Conservation (phyloP, 2,888 invertebrate species). For the Shargacucullia verbasci region DNA sequence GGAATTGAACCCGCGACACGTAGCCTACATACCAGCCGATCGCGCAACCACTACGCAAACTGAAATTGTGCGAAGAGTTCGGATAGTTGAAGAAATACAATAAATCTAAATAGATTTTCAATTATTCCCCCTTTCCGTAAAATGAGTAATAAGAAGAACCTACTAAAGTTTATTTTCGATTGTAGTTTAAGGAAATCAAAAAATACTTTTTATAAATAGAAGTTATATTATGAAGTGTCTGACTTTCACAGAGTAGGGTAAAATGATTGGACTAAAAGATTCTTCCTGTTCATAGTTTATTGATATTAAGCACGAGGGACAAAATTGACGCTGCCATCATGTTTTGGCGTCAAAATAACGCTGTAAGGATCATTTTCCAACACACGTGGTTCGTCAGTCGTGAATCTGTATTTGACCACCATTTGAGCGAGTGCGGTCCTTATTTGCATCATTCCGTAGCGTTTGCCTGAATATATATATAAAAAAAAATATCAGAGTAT, state of each 20-base stretch:
- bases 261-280: too few relatives aligned
- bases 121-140: background rate
- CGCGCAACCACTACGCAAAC: background rate
- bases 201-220: too few relatives aligned
- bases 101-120: background rate
- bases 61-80: background rate
- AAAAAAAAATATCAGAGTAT: too few relatives aligned
- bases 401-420: constrained; percentile 66
- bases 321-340: constrained; percentile 71
- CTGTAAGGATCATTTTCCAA: constrained; percentile 69
- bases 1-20: too few relatives aligned
- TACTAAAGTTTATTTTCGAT: too few relatives aligned
- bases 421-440: constrained; percentile 76
- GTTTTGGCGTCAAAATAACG: constrained; percentile 66
- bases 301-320: constrained; percentile 55
- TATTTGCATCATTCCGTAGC: constrained; percentile 79
- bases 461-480: constrained; percentile 70
- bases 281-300: background rate
- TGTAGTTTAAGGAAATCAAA: too few relatives aligned
- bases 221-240: too few relatives aligned
- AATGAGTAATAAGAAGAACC: too few relatives aligned
- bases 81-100: constrained; percentile 1
- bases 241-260: too few relatives aligned
- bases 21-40: too few relatives aligned
- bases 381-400: constrained; percentile 60